Percentiles rank a stretch among this genome's conserved stretches.
Conservation (phyloP, 2,888 invertebrate species). For the Bhutanitis thaidina region DNA sequence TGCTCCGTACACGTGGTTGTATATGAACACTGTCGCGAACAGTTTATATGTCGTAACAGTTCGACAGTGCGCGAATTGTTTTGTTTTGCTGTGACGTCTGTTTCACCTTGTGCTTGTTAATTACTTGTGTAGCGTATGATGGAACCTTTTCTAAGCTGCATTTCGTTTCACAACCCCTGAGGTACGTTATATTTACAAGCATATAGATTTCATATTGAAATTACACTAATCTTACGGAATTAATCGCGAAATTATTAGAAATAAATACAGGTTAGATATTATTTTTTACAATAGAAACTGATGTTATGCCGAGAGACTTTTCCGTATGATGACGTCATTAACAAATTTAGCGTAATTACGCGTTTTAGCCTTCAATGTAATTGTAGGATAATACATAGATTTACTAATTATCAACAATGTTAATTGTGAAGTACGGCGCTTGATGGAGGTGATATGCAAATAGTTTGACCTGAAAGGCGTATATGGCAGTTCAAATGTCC, state of each 20-base stretch:
- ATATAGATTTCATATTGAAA: not conserved
- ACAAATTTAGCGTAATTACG: slow-evolving; percentile 5
- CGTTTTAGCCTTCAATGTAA: slow-evolving; percentile 13
- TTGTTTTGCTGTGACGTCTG: slow-evolving; percentile 15
- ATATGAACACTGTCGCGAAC: slow-evolving; percentile 19
- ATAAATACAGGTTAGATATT: no score
- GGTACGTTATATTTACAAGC: slow-evolving; percentile 5
- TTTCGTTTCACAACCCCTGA: not conserved
- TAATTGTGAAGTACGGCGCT: slow-evolving; percentile 4
- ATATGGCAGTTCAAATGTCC: slow-evolving; percentile 12
- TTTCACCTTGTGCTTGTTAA: slow-evolving; percentile 16
- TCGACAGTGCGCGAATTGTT: slow-evolving; percentile 12
- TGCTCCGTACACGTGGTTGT: slow-evolving; percentile 64
- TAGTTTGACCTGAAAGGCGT: slow-evolving; percentile 13
- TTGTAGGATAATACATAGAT: slow-evolving; percentile 5
- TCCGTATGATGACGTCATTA: not conserved
- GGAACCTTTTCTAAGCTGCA: slow-evolving; percentile 5
- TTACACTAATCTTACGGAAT: no score
- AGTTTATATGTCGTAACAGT: slow-evolving; percentile 10
- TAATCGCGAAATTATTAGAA: no score
- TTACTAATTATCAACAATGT: slow-evolving; percentile 15
- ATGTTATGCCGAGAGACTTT: not conserved
- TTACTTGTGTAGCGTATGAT: slow-evolving; percentile 15
- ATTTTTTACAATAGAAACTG: no score
- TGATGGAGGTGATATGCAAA: slow-evolving; percentile 16